phyloP scores from a whole-genome alignment of 2,797 vertebrate genomes.

The Lerista edwardsae region DNA sequence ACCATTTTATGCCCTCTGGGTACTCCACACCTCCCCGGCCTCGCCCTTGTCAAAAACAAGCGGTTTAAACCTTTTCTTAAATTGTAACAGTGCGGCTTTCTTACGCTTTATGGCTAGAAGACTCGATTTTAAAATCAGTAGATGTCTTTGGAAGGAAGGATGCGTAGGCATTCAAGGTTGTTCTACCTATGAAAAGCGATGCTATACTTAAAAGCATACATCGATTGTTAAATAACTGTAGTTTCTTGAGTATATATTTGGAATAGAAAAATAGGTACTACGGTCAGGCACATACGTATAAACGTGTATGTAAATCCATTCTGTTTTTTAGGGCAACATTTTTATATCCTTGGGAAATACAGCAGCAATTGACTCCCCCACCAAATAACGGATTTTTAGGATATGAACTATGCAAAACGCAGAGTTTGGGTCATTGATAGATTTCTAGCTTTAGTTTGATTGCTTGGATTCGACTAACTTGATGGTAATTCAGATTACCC shows the following conservation, averaged over 20 bases:
- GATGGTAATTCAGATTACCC: neutral
- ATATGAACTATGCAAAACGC: neutral
- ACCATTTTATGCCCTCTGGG: neutral
- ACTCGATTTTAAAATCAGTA: neutral
- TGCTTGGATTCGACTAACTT: neutral
- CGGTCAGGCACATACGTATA: neutral
- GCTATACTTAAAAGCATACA: neutral
- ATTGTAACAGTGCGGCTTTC: neutral
- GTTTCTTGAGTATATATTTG: neutral
- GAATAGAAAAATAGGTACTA: neutral
- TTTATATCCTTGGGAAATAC: neutral
- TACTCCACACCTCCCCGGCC: neutral
- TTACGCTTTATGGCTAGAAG: neutral
- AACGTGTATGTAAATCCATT: neutral
- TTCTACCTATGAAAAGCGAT: neutral
- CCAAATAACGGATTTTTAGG: neutral
- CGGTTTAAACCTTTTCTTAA: neutral
- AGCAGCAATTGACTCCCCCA: neutral
- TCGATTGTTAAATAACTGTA: neutral
- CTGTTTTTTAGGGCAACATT: neutral
- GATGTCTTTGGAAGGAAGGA: neutral
- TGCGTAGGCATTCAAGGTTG: too few species aligned
- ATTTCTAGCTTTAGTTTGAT: neutral
- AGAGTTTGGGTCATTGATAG: neutral
- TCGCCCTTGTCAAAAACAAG: slow-evolving; percentile 23